Base-by-base conservation (phyloP, 2,797 vertebrate species). In the Coccyzus lansbergi region DNA sequence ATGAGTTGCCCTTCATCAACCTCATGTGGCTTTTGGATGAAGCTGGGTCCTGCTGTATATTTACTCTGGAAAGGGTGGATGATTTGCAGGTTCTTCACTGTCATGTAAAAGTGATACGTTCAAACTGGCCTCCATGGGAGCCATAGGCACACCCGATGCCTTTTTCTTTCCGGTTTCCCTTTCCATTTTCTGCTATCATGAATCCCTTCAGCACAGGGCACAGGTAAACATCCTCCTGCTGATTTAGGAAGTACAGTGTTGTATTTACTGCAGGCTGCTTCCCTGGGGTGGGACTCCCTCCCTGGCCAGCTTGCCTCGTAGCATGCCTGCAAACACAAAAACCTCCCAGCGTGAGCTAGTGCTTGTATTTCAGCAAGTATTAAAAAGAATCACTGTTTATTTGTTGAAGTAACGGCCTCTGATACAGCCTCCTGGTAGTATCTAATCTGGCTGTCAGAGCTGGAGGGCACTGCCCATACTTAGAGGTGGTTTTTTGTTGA, bases 21-120 rank as follows among this genome's bases (percentile, higher is more conserved):
- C 0, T 5, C 52, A 10, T 0, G 0, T 0, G 6, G 48, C 42
- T 21, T 42, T 64, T 20, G 38, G 24, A 29, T 17, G 24, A 46
- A 68, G 60, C 26, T 53, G 24, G 38, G 58, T 21, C 33, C 34
- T 49, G 71, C 42, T 48, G 13, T 9, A 24, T 15, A 51, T 42
- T 70, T 8, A 69, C 19, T 6, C 29, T 25, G 56, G 42, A 46
- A 76, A 83, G 21, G 42, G 20, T 42, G 53, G 55, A 28, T 22
- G 16, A 5, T 84, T 83, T 42, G 6, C 64, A 33, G 29, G 29
- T 21, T 18, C 64, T 88, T 52, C 34, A 15, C 38, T 49, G 11
- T 13, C 34, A 4, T 0, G 0, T 26, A 12, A 36, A 38, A 26
- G 20, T 21, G 33, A 4, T 36, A 31, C 29, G 29, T 78, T 44